Base-by-base conservation (phyloP, 2,113 vertebrate genomes). In the Melanerpes aurifrons region DNA sequence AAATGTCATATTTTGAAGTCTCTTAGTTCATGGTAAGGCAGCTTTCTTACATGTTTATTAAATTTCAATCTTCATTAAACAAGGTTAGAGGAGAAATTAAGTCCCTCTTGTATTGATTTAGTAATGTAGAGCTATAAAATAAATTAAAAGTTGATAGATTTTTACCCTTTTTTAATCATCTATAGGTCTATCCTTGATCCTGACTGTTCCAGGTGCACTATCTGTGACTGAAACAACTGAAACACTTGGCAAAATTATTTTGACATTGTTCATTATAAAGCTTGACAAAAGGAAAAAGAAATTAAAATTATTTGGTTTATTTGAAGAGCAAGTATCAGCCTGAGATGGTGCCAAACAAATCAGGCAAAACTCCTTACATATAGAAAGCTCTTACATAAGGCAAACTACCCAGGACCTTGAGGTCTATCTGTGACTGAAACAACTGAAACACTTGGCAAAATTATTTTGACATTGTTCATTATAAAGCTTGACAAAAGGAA, bases 1-100 rank as follows among this genome's bases (percentile, higher is more conserved):
- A 94, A 95, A 90, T 96, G 96, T 93, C 94, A 83, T 96, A 95
- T 95, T 96, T 94, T 94, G 93, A 96, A 96, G 91, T 89, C 93
- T 95, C 90, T 96, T 95, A 82, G 79, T 91, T 96, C 91, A 76
- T 75, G 70, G 77, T 88, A 47, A 94, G 91, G 72, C 80, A 81
- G 87, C 45, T 75, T 94, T 88, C 93, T 78, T 86, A 86, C 43
- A 90, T 93, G 87, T 95, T 96, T 96, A 94, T 95, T 93, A 94
- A 91, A 93, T 95, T 95, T 96, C 96, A 94, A 63, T 96, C 91
- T 93, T 96, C 93, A 94, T 96, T 96, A 95, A 69, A 72, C 73
- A 88, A 48, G 48, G 72, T 89, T 94, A 95, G 75, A 62, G 15
- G 69, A 88, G 67, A 96, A 95, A 96, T 92, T 95, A 87, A 73